phyloP scores from a whole-genome alignment of 1,140 invertebrate species.

The Aphis craccivora region DNA sequence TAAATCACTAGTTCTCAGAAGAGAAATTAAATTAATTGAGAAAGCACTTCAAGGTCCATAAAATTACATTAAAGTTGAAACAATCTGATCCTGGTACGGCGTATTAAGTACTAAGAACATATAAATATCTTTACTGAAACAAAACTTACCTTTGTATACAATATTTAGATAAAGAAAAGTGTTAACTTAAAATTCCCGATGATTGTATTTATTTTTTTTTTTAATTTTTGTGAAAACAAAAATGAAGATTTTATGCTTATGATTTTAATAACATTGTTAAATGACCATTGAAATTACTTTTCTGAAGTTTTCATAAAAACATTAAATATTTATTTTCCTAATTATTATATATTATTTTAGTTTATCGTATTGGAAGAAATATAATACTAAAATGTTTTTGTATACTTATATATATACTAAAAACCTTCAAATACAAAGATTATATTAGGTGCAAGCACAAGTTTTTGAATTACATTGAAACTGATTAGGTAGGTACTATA shows the following conservation, averaged over 20 bases:
- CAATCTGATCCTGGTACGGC: not conserved
- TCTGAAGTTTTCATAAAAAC: not conserved
- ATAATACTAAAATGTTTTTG: not conserved
- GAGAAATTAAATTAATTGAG: not conserved
- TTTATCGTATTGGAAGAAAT: not conserved
- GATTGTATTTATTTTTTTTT: not conserved
- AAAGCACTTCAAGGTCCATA: not conserved
- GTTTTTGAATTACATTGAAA: not conserved
- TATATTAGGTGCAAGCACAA: not conserved
- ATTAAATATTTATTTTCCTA: not conserved
- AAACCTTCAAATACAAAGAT: not conserved
- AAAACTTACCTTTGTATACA: not conserved
- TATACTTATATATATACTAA: not conserved
- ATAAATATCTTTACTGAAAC: not conserved
- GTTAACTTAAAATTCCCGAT: not conserved
- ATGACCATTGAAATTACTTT: not conserved
- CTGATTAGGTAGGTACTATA: not conserved
- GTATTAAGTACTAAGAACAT: not conserved
- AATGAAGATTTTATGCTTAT: not conserved
- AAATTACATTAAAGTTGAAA: constrained; percentile 24
- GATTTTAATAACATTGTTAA: not conserved
- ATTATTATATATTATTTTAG: not conserved
- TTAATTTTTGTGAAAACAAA: not conserved
- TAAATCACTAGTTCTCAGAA: not conserved
- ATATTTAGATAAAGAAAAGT: not conserved